Base-by-base conservation (phyloP, 2,797 vertebrate species). In the Rhodeus uyekii region DNA sequence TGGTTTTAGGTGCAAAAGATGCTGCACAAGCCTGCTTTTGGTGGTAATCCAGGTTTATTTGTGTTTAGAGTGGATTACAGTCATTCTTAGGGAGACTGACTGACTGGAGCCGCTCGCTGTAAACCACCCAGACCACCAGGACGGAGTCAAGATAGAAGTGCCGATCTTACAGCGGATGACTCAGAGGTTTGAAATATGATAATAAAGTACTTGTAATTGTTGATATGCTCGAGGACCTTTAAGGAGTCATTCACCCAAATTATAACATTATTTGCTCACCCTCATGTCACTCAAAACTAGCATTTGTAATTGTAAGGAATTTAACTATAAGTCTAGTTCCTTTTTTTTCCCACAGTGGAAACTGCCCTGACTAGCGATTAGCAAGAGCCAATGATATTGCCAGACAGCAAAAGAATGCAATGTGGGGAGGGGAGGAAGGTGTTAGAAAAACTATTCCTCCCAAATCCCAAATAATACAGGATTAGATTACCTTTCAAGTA, bases 1-100 rank as follows among this genome's bases (percentile, higher is more conserved):
- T 83, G 87, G 87, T 92, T 92, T 92, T 91, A 90, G 89, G 67
- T 92, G 90, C 86, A 69, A 68, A 82, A 42, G 44, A 39, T 73
- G 55, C 68, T 67, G 61, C 58, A n/a, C 34, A 38, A 36, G 46
- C 61, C 80, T 64, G 68, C 58, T 78, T 80, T 69, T 44, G 53
- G 29, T 75, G 50, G 46, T 84, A 84, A 87, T 86, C 80, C 63
- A 34, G 27, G 77, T 80, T 69, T 84, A 81, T 85, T 86, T 81
- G 82, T 69, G 68, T 82, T 82, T 67, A 65, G 74, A 81, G 73
- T 81, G 78, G 83, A 86, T 88, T 84, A 85, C 50, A 72, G 77
- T 87, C 76, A 77, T 73, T 50, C 39, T 38, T 34, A 80, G 44
- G 44, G 76, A 58, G 22, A 69, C 69, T 58, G 68, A 75, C 34